Evolutionary conservation across 2,797 vertebrate genomes (phyloP).

Genomic region (Acrossocheilus fasciatus): DNA sequence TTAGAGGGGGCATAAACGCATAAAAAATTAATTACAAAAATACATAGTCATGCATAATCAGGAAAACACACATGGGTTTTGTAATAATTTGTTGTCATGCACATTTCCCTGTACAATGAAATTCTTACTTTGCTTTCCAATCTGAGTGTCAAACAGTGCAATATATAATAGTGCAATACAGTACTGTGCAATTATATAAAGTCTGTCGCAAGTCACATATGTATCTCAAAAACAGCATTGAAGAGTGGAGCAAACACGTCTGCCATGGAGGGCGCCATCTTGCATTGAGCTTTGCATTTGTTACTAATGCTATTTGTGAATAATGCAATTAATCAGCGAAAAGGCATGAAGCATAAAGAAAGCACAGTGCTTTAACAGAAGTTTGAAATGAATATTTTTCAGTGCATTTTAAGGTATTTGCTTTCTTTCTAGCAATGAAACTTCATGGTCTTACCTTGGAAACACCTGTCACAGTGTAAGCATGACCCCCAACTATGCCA

Average conservation of each 20-base stretch:
- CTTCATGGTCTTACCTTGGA: constrained; percentile 62
- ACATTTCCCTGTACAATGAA: not conserved
- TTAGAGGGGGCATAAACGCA: not conserved
- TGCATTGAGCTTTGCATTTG: not conserved
- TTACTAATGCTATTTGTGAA: not conserved
- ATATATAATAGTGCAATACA: too few relatives aligned
- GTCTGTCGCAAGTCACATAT: not conserved
- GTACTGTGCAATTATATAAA: too few relatives aligned
- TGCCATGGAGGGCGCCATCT: not conserved
- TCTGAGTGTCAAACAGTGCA: too few relatives aligned
- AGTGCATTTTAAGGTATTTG: not conserved
- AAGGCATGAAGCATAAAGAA: not conserved
- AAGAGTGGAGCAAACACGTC: not conserved
- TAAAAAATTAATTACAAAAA: not conserved
- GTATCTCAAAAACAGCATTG: not conserved
- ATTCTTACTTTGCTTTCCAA: not conserved
- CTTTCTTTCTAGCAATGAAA: not conserved
- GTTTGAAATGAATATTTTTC: not conserved
- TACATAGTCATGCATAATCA: not conserved
- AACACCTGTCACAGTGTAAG: constrained; percentile 77
- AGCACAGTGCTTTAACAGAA: not conserved
- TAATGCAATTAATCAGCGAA: not conserved
- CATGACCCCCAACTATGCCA: constrained; percentile 76
- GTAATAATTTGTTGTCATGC: not conserved
- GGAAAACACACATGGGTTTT: not conserved